Evolutionary conservation across 2,888 invertebrate species (phyloP).

Genomic region (Trissolcus brochymenae): DNA sequence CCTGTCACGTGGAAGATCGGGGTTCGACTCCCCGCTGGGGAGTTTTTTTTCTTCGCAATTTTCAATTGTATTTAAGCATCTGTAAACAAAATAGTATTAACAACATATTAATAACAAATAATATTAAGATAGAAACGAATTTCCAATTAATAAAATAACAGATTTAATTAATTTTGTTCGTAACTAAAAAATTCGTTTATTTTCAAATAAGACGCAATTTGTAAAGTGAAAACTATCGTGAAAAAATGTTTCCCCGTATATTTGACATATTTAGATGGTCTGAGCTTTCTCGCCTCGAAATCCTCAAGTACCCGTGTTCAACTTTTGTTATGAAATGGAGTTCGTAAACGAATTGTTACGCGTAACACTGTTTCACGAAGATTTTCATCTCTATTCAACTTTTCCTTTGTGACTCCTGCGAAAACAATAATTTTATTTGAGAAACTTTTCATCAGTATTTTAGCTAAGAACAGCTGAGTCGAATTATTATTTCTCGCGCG

Average conservation of each 20-base stretch:
- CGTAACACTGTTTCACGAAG: constrained; percentile 43
- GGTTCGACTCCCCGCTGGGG: no score
- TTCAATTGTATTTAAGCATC: no score
- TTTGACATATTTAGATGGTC: constrained; percentile 33
- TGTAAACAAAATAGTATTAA: no score
- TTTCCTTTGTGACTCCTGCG: constrained; percentile 43
- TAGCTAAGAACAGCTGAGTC: constrained; percentile 38
- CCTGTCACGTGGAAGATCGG: no score
- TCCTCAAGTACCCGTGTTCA: constrained; percentile 22
- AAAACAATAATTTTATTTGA: constrained; percentile 53
- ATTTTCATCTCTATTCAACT: constrained; percentile 53
- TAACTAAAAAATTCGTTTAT: no score
- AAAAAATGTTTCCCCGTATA: constrained; percentile 27
- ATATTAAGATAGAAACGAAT: no score
- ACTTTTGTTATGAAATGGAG: constrained; percentile 53
- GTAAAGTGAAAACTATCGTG: constrained; percentile 23
- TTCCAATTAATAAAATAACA: no score
- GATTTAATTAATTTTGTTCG: no score
- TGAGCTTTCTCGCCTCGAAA: constrained; percentile 13
- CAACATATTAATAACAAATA: no score
- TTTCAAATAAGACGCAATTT: no score
- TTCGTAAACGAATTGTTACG: constrained; percentile 49
- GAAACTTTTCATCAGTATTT: constrained; percentile 47
- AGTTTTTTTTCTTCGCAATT: no score
- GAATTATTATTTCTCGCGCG: constrained; percentile 39